Percentiles rank a stretch among this genome's conserved stretches.
These are phyloP conservation scores for Strix aluco DNA, from an alignment of 2,113 vertebrate genomes.

Conservation along the genomic window DNA sequence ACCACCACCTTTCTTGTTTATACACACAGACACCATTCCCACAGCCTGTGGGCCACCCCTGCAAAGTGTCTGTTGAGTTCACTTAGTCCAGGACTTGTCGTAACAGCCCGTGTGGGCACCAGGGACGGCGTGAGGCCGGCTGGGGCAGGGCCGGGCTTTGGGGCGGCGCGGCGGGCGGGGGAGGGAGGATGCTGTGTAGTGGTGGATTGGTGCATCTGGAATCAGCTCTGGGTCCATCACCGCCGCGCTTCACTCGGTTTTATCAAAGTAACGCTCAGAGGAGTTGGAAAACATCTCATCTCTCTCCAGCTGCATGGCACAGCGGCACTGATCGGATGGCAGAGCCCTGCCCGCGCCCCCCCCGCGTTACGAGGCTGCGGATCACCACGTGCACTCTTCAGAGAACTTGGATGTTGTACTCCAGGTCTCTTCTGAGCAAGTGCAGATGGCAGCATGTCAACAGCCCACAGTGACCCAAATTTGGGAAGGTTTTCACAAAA, in stretches of 20 bases:
- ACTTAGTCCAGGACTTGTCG: background rate
- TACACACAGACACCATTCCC: background rate
- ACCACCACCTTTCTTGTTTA: background rate
- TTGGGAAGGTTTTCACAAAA: background rate
- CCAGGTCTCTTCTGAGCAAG: background rate
- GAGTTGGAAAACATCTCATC: background rate
- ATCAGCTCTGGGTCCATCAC: background rate
- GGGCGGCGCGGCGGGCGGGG: background rate
- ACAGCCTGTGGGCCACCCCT: too few species aligned
- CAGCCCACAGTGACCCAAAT: background rate
- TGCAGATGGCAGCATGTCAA: background rate
- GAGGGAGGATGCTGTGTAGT: background rate
- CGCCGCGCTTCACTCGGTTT: background rate
- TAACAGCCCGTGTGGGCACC: background rate
- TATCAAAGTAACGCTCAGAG: background rate
- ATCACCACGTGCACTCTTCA: accelerated
- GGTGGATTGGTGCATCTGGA: background rate
- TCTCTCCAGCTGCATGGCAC: background rate
- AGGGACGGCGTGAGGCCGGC: background rate
- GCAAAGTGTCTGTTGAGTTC: background rate
- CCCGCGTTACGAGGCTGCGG: background rate
- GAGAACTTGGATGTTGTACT: too few species aligned
- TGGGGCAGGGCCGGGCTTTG: background rate
- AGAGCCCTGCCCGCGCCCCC: background rate
- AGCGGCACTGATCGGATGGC: accelerated